These are phyloP conservation scores for Microtus obscurus DNA, from an alignment of 2,797 vertebrate species.

Conservation along the genomic window DNA sequence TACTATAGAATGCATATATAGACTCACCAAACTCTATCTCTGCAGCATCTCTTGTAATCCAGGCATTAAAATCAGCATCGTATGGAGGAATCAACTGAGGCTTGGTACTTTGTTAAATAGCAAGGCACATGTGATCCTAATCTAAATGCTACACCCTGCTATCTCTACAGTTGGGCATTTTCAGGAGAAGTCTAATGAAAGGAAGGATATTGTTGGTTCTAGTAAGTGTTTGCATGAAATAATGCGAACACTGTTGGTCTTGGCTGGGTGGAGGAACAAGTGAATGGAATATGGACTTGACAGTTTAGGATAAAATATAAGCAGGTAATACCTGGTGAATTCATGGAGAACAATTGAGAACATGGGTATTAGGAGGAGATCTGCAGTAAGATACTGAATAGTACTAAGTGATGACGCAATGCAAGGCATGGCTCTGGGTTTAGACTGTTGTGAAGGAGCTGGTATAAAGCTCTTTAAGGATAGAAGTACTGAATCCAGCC, in stretches of 20 bases:
- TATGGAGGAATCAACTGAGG: not conserved
- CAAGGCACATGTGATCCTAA: not conserved
- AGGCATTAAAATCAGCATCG: not conserved
- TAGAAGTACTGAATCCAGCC: not conserved
- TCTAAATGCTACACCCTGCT: not conserved
- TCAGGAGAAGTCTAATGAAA: not conserved
- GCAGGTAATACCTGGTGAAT: not conserved
- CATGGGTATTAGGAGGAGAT: not conserved
- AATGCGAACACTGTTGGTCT: not conserved
- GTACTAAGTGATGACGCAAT: not conserved
- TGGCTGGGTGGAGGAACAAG: not conserved
- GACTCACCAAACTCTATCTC: not conserved
- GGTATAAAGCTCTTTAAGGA: not conserved
- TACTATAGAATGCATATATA: not conserved
- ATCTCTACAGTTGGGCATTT: not conserved
- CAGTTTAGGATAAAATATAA: not conserved
- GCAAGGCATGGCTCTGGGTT: not conserved
- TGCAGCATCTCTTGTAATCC: not conserved
- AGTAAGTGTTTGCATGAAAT: not conserved
- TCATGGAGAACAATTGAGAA: not conserved
- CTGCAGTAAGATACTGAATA: not conserved
- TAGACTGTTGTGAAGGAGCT: not conserved
- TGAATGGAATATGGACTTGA: not conserved
- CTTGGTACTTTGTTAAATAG: not conserved
- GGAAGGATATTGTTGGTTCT: not conserved